Base-by-base conservation (phyloP, 2,888 invertebrate species). In the Heliconius hortense region DNA sequence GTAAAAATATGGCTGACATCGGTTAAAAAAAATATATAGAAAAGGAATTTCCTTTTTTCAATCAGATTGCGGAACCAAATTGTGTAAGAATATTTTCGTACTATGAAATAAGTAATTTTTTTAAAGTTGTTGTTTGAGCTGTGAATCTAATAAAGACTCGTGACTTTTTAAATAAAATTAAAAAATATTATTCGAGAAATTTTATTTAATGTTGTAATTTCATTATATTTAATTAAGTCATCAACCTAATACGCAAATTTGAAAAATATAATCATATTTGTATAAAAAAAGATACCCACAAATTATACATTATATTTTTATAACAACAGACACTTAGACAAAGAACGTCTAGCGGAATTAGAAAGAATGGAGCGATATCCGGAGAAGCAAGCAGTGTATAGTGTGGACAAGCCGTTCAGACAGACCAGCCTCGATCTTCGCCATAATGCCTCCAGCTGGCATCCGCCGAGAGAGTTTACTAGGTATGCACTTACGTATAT, bases 381-480 rank as follows among this genome's bases (percentile, higher is more conserved):
- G 0, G 94, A 94, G 82, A 94, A 94, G 83, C 94, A 94, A 78
- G 94, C 94, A 0, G 93, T 93, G 79, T 94, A 94, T 82, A 93
- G 93, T 78, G 94, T 92, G 43, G 94, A 94, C 83, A 94, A 94
- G 78, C 94, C 94, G 0, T 94, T 94, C 85, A 83, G 94, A 21
- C 94, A 94, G 83, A 92, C 94, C 75, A 94, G 94, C 71, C 88
- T 94, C 11, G 94, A 94, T 79, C 83, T 94, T 60, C 89, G 94
- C 39, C 93, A 94, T 76, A 91, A 92, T 18, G 84, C 85, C 1
- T 72, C 86, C 13, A 91, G 90, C 82, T 94, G 94, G 94, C 93
- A 92, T 70, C 90, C 90, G n/a, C 86, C 94, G 0, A 88, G 94
- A 79, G 94, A 94, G 79, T 93, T 93, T 69, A 93, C 94, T 8